A percentile compares a stretch with the other conserved stretches of the same genome.
Conservation (phyloP, 2,797 vertebrate genomes). For the Rhynchotus rufescens region DNA sequence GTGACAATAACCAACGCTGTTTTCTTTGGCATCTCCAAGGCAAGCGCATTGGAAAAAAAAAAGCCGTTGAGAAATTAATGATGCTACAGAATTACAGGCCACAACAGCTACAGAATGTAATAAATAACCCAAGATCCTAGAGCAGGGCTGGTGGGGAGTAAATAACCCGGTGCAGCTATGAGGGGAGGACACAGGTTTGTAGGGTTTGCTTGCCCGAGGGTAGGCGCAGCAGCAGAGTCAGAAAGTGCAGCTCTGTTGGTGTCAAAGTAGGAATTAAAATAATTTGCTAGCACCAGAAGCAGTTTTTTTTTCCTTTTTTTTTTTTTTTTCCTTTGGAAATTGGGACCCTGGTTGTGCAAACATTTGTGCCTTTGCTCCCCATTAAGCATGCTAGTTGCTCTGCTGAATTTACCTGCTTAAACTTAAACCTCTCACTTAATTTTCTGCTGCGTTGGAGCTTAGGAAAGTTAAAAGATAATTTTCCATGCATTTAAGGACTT, state of each 20-base stretch:
- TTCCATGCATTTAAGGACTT: background rate
- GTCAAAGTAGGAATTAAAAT: background rate
- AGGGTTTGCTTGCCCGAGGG: fast-evolving
- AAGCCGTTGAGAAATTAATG: background rate
- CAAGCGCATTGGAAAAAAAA: background rate
- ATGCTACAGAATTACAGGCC: background rate
- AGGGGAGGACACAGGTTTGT: background rate
- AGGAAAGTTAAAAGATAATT: background rate
- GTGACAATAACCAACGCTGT: background rate
- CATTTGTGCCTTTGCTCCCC: fast-evolving
- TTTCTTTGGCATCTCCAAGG: background rate
- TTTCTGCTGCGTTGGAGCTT: background rate
- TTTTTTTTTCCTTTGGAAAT: background rate
- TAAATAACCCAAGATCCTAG: background rate
- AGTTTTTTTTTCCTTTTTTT: background rate
- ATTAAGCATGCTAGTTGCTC: background rate
- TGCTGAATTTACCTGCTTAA: background rate
- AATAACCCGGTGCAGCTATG: background rate
- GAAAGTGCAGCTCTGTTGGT: background rate
- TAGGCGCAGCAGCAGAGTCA: background rate
- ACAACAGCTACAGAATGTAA: background rate
- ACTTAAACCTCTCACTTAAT: background rate
- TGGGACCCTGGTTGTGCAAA: background rate
- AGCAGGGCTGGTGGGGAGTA: background rate
- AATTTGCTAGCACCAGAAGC: background rate